Conservation (phyloP, 1,140 invertebrate species). For the Anagrus nilaparvatae region DNA sequence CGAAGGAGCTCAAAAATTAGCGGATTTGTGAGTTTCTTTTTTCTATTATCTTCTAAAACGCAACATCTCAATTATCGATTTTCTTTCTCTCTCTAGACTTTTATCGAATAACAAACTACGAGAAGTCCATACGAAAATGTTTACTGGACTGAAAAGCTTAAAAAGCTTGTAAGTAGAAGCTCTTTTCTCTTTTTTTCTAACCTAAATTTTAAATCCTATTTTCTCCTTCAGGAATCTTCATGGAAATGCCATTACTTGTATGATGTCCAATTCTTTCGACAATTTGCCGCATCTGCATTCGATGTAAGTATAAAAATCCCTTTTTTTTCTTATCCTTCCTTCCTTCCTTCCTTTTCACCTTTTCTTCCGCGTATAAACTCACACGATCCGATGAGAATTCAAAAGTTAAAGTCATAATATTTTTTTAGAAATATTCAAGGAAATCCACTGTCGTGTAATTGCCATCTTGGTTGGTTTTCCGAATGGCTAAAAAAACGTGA, state of each 20-base stretch:
- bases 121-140: constrained; percentile 86
- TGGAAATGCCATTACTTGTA: constrained; percentile 88
- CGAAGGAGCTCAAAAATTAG: constrained; percentile 73
- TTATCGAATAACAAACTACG: constrained; percentile 77
- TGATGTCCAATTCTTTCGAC: constrained; percentile 90
- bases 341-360: not conserved
- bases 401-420: not conserved
- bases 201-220: not conserved
- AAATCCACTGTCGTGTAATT: constrained; percentile 94
- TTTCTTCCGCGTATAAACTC: not conserved
- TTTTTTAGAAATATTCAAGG: constrained; percentile 68
- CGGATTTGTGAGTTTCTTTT: constrained; percentile 65
- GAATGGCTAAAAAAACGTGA: constrained; percentile 77
- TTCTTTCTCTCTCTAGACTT: constrained; percentile 43
- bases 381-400: not conserved
- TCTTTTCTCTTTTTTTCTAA: not conserved
- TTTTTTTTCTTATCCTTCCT: not conserved
- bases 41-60: not conserved
- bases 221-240: constrained; percentile 60
- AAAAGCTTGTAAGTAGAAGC: constrained; percentile 62
- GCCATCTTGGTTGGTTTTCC: constrained; percentile 88
- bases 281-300: constrained; percentile 69
- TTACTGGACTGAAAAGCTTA: constrained; percentile 69
- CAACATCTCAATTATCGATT: constrained; percentile 4
- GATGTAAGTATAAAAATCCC: constrained; percentile 60